Evolutionary conservation across 2,797 vertebrate species (phyloP), one percentile per base, ranked within the genome.

Genomic region (Poeciliopsis paucimaculata): DNA sequence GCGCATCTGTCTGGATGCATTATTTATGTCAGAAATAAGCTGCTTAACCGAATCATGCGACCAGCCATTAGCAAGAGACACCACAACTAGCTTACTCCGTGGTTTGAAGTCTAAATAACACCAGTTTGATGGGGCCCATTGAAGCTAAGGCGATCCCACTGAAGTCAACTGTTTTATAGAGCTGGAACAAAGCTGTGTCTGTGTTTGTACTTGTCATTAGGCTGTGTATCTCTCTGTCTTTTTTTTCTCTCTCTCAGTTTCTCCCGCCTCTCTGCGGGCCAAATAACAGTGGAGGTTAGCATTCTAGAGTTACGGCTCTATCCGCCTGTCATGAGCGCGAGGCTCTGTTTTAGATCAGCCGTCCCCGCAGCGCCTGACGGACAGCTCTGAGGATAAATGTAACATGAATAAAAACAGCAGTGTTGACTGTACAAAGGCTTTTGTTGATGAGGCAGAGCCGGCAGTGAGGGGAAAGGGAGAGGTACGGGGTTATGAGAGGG

Each of bases 91-190:
- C 89, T 68, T 81, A 81, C 87, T 90, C 87, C 81, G 87, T 47
- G 92, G 94, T 95, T 96, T 94, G 94, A 95, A 96, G 95, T 95
- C 92, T 93, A 94, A 96, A 94, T 94, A 95, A 95, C 91, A 90
- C 91, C 86, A 86, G 90, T 94, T 91, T 95, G 94, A 95, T 95
- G 95, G 92, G 93, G 93, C 92, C 92, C 93, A 74, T 36, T 89
- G 92, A 94, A 91, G 91, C 90, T 31, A 79, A 89, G 89, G 88
- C 89, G 82, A 80, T 90, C 91, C 92, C 86, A 86, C 84, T 92
- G 90, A 95, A 90, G 92, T 90, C 78, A 78, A 79, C 83, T 87
- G 87, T 90, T 90, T 90, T 78, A 57, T 77, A 64, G 76, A 31
- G 77, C 76, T 66, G 86, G 91, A 95, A 95, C 95, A 96, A 95